phyloP scores from a whole-genome alignment of 1,140 invertebrate species.

The Dendrolimus punctatus region DNA sequence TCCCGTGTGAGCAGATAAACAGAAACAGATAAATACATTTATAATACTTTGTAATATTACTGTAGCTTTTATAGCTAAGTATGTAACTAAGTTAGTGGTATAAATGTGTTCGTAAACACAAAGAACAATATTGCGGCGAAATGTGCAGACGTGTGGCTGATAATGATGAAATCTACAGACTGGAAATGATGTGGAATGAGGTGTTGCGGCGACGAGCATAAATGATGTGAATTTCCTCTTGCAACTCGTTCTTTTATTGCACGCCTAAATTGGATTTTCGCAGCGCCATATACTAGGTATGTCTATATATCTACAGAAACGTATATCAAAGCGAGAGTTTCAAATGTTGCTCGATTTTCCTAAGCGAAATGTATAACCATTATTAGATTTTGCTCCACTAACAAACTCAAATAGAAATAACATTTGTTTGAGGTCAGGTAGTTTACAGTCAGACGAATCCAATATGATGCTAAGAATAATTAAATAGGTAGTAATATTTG shows the following conservation, averaged over 20 bases:
- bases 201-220: constrained; percentile 7
- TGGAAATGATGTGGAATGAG: constrained; percentile 14
- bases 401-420: constrained; percentile 13
- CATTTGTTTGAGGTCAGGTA: too few relatives aligned
- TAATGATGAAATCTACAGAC: not conserved
- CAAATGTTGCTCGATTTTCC: constrained; percentile 21
- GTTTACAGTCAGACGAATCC: too few relatives aligned
- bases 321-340: constrained; percentile 29
- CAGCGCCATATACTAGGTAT: constrained; percentile 9
- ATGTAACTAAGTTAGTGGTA: too few relatives aligned
- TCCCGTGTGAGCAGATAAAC: too few relatives aligned
- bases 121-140: too few relatives aligned
- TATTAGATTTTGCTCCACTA: constrained; percentile 20
- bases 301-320: not conserved
- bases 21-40: too few relatives aligned
- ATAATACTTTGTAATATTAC: too few relatives aligned
- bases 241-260: constrained; percentile 36
- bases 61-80: too few relatives aligned
- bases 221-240: constrained; percentile 17
- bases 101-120: too few relatives aligned
- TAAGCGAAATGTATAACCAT: constrained; percentile 17
- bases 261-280: constrained; percentile 37
- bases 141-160: too few relatives aligned
- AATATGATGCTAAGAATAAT: too few relatives aligned
- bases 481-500: too few relatives aligned